phyloP scores from a whole-genome alignment of 2,113 vertebrate genomes.

The Eurystomus gularis region DNA sequence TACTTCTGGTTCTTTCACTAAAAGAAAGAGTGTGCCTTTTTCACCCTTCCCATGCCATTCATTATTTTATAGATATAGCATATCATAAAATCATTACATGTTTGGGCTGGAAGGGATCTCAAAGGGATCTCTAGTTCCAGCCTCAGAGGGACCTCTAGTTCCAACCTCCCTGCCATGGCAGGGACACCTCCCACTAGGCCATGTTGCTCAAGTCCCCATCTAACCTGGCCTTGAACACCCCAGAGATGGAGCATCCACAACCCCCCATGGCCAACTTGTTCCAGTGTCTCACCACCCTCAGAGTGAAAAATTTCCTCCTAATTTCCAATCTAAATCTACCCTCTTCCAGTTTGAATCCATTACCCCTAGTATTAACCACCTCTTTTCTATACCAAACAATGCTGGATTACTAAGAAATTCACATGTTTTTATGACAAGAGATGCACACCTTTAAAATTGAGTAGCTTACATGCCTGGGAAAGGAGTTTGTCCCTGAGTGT shows the following conservation, averaged over 20 bases:
- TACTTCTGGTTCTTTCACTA: neutral
- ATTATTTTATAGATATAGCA: neutral
- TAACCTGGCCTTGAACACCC: too few species aligned
- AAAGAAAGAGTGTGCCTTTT: neutral
- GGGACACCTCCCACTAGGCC: too few species aligned
- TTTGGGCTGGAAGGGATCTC: too few species aligned
- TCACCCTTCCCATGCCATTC: neutral
- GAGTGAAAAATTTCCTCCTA: too few species aligned
- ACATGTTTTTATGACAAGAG: neutral
- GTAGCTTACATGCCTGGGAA: neutral
- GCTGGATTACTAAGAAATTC: neutral
- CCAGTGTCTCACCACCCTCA: too few species aligned
- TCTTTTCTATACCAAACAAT: neutral
- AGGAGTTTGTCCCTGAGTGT: neutral
- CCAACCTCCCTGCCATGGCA: too few species aligned
- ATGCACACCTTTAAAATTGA: neutral
- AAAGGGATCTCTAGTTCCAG: neutral
- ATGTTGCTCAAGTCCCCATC: too few species aligned
- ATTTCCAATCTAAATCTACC: too few species aligned
- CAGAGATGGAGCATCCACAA: too few species aligned
- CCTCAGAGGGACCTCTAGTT: neutral
- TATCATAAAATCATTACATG: neutral
- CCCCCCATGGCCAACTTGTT: too few species aligned
- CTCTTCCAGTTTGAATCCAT: too few species aligned
- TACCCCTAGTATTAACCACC: neutral